Conservation (phyloP, 2,113 vertebrate genomes). For the Pimephales promelas region DNA sequence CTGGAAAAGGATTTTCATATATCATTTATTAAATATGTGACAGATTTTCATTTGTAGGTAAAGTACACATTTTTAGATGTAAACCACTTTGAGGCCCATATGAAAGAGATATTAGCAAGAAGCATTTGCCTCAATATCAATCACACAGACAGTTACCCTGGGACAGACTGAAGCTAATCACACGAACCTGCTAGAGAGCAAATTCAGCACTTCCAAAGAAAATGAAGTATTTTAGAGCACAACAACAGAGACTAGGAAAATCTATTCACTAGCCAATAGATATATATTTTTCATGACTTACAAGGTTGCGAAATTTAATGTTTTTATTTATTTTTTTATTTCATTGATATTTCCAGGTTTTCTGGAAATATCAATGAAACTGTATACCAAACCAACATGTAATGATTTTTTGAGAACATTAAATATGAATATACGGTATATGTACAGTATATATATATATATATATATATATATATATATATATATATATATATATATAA, state of each 20-base stretch:
- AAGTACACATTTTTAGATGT: not conserved
- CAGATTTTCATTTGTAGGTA: not conserved
- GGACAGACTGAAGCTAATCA: not conserved
- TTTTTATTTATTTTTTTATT: too few species aligned
- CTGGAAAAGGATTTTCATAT: not conserved
- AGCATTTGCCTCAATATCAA: not conserved
- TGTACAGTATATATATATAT: too few species aligned
- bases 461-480: too few species aligned
- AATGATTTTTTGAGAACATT: too few species aligned
- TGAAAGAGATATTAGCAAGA: not conserved
- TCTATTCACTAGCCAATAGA: too few species aligned
- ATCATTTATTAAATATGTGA: not conserved
- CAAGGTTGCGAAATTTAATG: too few species aligned
- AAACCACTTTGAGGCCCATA: not conserved
- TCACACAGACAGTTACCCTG: not conserved
- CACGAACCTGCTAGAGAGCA: not conserved
- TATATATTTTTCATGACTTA: too few species aligned
- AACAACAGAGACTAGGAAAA: not conserved
- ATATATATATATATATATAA: too few species aligned
- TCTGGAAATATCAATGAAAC: not conserved
- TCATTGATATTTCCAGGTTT: too few species aligned
- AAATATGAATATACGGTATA: too few species aligned
- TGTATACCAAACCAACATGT: too few species aligned
- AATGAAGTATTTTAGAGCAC: not conserved
- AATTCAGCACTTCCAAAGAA: not conserved